Base-by-base conservation (phyloP, 2,888 invertebrate species). In the Chirona hameri region DNA sequence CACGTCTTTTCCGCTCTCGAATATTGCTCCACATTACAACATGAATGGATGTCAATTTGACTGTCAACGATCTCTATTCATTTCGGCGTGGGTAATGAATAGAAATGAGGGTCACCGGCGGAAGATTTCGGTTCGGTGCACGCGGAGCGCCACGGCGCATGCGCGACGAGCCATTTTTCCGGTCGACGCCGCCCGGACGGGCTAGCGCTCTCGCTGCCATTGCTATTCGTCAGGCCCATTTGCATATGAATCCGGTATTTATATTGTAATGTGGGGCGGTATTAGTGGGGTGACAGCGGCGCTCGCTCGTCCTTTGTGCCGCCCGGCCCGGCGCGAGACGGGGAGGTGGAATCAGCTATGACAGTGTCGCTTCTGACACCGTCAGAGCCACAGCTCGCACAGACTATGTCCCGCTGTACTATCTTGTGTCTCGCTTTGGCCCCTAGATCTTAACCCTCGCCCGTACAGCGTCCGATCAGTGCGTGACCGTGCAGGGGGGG, bases 201-300 rank as follows among this genome's bases (percentile, higher is more conserved):
- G 14, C 27, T 65, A n/a, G 10, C 27, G 65, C 27, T n/a, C 65
- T 65, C 65, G 65, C 65, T 65, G 10, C 10, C 46, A 46, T 46
- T 76, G 46, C 76, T 24, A 76, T 76, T 76, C 76, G 21, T 24
- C 39, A 5, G 39, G 10, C 46, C 24, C 76, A 76, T 76, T 76
- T 76, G 76, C 76, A 76, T 76, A 27, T 46, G 76, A 76, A 76
- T 76, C 46, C 24, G 39, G 76, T 76, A 76, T 76, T 76, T 76
- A 46, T 46, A 46, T 39, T 46, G 76, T 76, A 76, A 46, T 46
- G 76, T 39, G 39, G 52, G 10, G 21, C 46, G 46, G 76, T 39
- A 76, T 76, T 76, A 76, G 76, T 21, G 29, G 21, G 29, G 21
- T 18, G 72, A 31, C 72, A 7, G 72, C 72, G 29, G 1, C 31